Conservation (phyloP, 2,113 vertebrate species). For the Loxodonta africana region DNA sequence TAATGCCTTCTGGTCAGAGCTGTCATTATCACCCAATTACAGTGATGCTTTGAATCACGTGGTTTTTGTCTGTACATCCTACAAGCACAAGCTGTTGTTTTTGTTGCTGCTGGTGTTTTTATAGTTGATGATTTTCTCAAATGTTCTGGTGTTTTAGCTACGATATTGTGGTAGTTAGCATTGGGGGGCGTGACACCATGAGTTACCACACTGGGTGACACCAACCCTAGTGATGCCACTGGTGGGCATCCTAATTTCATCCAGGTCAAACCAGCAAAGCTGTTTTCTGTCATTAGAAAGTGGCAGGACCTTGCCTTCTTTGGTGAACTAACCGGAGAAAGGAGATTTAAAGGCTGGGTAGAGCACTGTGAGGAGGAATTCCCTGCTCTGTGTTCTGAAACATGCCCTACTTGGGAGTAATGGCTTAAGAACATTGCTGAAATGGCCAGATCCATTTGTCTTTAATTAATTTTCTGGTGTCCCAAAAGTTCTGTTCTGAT, state of each 20-base stretch:
- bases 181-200: too few species aligned
- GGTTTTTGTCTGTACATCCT: too few species aligned
- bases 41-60: too few species aligned
- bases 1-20: too few species aligned
- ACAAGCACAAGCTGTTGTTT: too few species aligned
- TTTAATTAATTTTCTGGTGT: constrained; percentile 10
- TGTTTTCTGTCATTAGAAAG: neutral
- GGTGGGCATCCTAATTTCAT: constrained; percentile 8
- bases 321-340: neutral
- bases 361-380: neutral
- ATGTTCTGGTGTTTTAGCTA: too few species aligned
- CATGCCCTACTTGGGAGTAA: neutral
- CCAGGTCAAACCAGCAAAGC: neutral
- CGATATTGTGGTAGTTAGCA: too few species aligned
- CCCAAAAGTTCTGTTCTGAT: neutral
- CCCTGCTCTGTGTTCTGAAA: neutral
- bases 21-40: too few species aligned
- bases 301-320: neutral
- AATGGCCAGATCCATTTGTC: neutral
- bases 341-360: neutral
- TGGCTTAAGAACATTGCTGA: neutral
- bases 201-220: too few species aligned
- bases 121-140: too few species aligned
- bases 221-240: too few species aligned
- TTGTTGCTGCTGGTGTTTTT: too few species aligned